A percentile compares a stretch with the other conserved stretches of the same genome.
Evolutionary conservation across 2,113 vertebrate genomes (phyloP).

Genomic region (Malurus melanocephalus): DNA sequence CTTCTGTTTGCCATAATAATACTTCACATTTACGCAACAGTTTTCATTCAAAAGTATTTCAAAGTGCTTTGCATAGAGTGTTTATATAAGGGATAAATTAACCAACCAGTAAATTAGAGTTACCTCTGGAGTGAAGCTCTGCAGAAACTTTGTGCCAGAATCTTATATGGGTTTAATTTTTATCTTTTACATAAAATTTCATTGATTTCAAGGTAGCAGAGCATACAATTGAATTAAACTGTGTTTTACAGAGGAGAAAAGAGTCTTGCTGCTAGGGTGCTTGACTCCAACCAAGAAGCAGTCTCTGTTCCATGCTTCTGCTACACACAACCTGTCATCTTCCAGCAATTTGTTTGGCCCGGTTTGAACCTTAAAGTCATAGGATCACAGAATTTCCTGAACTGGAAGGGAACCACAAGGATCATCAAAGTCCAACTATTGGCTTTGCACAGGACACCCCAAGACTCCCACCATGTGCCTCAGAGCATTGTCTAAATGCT

Average conservation of each 20-base stretch:
- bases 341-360: not conserved
- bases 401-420: not conserved
- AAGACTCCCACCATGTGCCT: not conserved
- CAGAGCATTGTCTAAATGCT: not conserved
- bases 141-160: not conserved
- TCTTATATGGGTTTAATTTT: not conserved
- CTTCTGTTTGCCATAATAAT: conserved; percentile 11
- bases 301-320: not conserved
- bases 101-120: conserved; percentile 2
- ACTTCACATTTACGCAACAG: not conserved
- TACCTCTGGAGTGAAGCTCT: not conserved
- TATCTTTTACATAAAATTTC: not conserved
- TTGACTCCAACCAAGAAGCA: not conserved
- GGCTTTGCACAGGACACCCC: not conserved
- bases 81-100: conserved; percentile 28
- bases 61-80: not conserved
- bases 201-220: not conserved
- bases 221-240: not conserved
- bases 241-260: not conserved
- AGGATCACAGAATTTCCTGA: not conserved
- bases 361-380: not conserved
- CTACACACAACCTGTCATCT: not conserved
- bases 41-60: not conserved
- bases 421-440: not conserved
- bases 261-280: not conserved